Evolutionary conservation across 2,888 invertebrate genomes (phyloP).

Genomic region (Ochropacha duplaris): DNA sequence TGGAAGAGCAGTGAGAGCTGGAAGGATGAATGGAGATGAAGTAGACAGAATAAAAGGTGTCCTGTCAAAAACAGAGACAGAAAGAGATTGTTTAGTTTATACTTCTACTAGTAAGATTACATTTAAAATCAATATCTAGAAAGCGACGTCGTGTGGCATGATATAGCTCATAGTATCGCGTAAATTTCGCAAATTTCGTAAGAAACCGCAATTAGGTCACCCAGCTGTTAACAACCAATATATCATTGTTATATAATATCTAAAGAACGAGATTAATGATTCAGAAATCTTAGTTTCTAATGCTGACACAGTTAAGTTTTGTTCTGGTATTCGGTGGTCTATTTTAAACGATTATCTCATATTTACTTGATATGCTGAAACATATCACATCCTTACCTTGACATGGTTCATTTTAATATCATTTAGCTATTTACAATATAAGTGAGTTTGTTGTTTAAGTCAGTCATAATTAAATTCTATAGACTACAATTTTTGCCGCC

Average conservation of each 20-base stretch:
- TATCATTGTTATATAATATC: constrained; percentile 40
- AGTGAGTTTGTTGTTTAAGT: too few species aligned
- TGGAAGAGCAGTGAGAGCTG: too few species aligned
- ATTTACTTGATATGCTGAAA: neutral
- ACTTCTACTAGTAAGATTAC: too few species aligned
- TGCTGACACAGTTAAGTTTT: neutral
- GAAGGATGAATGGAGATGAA: too few species aligned
- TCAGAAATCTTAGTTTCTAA: neutral
- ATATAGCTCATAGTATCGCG: neutral
- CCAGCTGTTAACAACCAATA: constrained; percentile 29
- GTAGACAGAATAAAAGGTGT: too few species aligned
- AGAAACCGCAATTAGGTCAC: constrained; percentile 23
- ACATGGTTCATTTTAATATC: neutral
- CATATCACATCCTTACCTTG: neutral
- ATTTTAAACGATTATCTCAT: neutral
- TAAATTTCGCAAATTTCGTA: constrained; percentile 8
- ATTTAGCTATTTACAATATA: neutral
- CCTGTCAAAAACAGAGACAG: too few species aligned
- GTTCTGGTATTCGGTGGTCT: neutral
- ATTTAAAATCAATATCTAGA: neutral
- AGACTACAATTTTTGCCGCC: too few species aligned
- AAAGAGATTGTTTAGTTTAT: too few species aligned
- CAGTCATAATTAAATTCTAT: too few species aligned
- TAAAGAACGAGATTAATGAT: neutral
- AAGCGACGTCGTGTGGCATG: neutral